These are phyloP conservation scores for Oxyruncus cristatus DNA, from an alignment of 2,113 vertebrate genomes.

Conservation along the genomic window DNA sequence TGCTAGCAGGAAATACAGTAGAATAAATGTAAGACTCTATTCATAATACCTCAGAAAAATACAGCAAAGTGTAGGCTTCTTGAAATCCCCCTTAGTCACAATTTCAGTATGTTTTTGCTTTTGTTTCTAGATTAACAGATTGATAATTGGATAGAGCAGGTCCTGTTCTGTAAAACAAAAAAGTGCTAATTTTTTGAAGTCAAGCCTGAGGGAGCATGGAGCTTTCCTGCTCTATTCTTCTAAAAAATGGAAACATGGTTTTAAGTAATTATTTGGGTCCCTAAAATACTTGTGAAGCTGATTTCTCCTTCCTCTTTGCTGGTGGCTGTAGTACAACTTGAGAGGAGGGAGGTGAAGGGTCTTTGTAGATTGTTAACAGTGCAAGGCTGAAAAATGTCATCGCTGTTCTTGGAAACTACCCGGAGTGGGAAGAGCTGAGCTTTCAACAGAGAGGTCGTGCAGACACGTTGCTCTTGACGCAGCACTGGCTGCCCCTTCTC, in stretches of 20 bases:
- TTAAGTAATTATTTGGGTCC: background rate
- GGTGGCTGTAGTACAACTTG: background rate
- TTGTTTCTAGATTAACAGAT: slow-evolving; percentile 19
- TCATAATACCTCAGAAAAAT: background rate
- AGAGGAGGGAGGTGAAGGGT: background rate
- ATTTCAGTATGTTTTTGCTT: background rate
- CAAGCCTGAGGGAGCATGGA: background rate
- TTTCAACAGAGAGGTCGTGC: background rate
- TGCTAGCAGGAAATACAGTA: background rate
- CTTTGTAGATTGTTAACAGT: background rate
- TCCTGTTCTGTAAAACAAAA: slow-evolving; percentile 31
- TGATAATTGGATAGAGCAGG: background rate
- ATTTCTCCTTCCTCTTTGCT: background rate
- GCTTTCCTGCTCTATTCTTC: background rate
- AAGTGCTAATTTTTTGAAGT: slow-evolving; percentile 23
- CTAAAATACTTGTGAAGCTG: background rate
- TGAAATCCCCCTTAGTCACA: slow-evolving; percentile 17
- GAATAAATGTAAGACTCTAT: background rate
- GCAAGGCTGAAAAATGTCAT: background rate
- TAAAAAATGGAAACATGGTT: background rate
- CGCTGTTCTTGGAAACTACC: fast-evolving
- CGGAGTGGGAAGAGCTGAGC: background rate
- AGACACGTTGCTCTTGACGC: fast-evolving
- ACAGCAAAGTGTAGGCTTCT: background rate
- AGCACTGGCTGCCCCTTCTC: background rate